Conservation (phyloP, 1,140 invertebrate genomes). For the Trichonephila inaurata region DNA sequence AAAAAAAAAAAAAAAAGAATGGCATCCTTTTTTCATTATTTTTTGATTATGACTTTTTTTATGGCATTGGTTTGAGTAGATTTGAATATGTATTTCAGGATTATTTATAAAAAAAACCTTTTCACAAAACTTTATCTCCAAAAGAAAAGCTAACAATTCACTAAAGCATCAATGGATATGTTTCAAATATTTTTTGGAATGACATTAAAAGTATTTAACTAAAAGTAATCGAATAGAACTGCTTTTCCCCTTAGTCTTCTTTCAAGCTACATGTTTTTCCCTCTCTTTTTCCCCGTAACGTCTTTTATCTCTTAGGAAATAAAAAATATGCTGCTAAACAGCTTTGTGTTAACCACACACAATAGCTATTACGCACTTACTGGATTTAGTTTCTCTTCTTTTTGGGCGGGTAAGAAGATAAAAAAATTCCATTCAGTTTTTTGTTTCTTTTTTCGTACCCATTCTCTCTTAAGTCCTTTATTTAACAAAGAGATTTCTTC, state of each 20-base stretch:
- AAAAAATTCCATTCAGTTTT: conserved; percentile 29
- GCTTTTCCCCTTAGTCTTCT: neutral
- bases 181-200: neutral
- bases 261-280: neutral
- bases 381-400: conserved; percentile 67
- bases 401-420: conserved; percentile 5
- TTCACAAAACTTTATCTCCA: too few relatives aligned
- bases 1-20: too few relatives aligned
- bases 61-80: too few relatives aligned
- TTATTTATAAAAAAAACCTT: too few relatives aligned
- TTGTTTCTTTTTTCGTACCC: neutral
- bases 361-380: conserved; percentile 72
- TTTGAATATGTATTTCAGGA: too few relatives aligned
- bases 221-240: neutral
- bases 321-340: conserved; percentile 62
- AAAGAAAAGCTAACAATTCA: too few relatives aligned
- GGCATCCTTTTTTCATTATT: too few relatives aligned
- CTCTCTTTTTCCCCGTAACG: neutral
- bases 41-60: too few relatives aligned
- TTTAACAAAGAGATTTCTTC: conserved; percentile 64
- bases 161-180: neutral
- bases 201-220: neutral
- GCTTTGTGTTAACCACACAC: conserved; percentile 72
- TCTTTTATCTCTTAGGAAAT: conserved; percentile 41
- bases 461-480: conserved; percentile 49